These are phyloP conservation scores for Allolobophora icterica DNA, from an alignment of 2,888 invertebrate genomes.

Conservation along the genomic window DNA sequence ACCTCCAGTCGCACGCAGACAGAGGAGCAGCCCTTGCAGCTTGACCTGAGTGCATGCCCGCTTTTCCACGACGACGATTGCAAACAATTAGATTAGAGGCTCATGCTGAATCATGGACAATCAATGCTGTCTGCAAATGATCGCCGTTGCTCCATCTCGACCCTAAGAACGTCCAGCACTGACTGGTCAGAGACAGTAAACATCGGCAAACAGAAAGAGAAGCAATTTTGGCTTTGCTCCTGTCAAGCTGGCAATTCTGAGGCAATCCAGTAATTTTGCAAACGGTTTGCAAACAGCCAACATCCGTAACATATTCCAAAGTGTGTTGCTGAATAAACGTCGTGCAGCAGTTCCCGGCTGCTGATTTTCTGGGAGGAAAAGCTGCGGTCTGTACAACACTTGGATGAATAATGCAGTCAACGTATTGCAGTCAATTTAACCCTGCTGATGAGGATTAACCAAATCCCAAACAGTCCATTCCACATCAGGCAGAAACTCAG, in stretches of 20 bases:
- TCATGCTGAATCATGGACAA: not conserved
- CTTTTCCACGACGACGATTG: not conserved
- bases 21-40: not conserved
- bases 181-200: not conserved
- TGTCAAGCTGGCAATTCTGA: not conserved
- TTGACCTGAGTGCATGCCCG: not conserved
- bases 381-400: not conserved
- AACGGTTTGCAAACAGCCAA: not conserved
- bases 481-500: not conserved
- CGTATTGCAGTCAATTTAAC: not conserved
- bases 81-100: constrained; percentile 7
- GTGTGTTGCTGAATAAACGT: not conserved
- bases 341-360: not conserved
- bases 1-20: not conserved
- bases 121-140: constrained; percentile 12
- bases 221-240: not conserved
- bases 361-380: not conserved
- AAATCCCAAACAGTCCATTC: not conserved
- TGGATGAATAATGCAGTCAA: not conserved
- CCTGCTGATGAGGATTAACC: not conserved
- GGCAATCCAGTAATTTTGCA: not conserved
- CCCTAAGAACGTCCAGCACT: not conserved
- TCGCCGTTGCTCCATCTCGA: not conserved
- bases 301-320: not conserved
- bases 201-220: not conserved